Evolutionary conservation across 2,888 invertebrate genomes (phyloP).

Genomic region (Idaea straminata): DNA sequence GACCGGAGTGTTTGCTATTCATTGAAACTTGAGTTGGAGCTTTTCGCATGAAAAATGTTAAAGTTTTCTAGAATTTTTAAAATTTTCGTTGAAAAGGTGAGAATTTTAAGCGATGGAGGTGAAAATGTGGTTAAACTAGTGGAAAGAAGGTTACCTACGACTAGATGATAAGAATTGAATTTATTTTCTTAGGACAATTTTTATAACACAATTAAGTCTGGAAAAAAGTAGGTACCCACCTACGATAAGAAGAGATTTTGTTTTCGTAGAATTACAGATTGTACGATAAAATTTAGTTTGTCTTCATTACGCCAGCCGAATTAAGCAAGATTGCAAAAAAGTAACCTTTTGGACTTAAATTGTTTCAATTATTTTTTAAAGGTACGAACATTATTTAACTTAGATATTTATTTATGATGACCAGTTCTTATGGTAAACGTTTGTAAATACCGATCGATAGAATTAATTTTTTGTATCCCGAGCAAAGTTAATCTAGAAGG

Average conservation of each 20-base stretch:
- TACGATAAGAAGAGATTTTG: too few relatives aligned
- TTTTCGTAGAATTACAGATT: too few relatives aligned
- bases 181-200: neutral
- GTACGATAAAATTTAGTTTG: neutral
- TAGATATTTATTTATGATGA: neutral
- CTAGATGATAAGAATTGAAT: neutral
- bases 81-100: neutral
- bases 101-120: neutral
- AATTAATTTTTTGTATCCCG: conserved; percentile 56
- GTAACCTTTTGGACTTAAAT: neutral
- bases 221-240: neutral
- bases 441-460: conserved; percentile 32
- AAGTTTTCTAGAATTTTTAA: neutral
- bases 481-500: conserved; percentile 67
- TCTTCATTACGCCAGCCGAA: neutral
- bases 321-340: neutral
- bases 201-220: neutral
- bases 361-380: neutral
- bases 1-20: neutral
- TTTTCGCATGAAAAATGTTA: neutral
- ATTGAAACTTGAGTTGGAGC: neutral
- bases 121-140: neutral
- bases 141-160: neutral
- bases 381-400: neutral
- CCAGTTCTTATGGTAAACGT: neutral